Evolutionary conservation across 2,113 vertebrate species (phyloP).

Genomic region (Zosterops borbonicus): DNA sequence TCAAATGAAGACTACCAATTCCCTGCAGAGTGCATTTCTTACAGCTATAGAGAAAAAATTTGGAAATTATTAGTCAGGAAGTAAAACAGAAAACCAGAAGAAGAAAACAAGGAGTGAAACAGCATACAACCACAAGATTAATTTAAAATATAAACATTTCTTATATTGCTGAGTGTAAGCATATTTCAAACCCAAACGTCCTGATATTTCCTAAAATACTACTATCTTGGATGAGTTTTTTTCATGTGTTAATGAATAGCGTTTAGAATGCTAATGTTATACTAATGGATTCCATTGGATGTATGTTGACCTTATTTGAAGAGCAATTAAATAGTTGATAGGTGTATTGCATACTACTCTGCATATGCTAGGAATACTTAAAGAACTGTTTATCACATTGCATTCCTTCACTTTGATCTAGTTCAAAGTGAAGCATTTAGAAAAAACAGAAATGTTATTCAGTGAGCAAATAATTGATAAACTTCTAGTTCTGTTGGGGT

Average conservation of each 20-base stretch:
- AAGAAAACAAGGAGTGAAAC: neutral
- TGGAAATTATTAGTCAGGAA: neutral
- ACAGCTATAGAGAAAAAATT: neutral
- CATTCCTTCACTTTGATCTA: neutral
- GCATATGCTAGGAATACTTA: neutral
- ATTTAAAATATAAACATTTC: neutral
- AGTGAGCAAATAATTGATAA: neutral
- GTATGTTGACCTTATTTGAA: neutral
- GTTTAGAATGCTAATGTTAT: neutral
- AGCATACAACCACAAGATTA: neutral
- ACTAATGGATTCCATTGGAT: neutral
- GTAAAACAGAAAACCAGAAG: neutral
- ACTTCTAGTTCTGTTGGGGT: neutral
- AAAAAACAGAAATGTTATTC: neutral
- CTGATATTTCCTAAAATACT: neutral
- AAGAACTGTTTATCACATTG: neutral
- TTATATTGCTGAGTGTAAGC: neutral
- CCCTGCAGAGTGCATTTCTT: neutral
- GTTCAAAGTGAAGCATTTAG: neutral
- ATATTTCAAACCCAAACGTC: neutral
- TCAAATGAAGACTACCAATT: neutral
- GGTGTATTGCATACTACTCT: neutral
- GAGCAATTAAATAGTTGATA: neutral
- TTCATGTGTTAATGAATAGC: neutral
- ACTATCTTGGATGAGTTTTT: neutral